A percentile compares a stretch with the other conserved stretches of the same genome.
Conservation (phyloP, 2,888 invertebrate genomes). For the Euplexia lucipara region DNA sequence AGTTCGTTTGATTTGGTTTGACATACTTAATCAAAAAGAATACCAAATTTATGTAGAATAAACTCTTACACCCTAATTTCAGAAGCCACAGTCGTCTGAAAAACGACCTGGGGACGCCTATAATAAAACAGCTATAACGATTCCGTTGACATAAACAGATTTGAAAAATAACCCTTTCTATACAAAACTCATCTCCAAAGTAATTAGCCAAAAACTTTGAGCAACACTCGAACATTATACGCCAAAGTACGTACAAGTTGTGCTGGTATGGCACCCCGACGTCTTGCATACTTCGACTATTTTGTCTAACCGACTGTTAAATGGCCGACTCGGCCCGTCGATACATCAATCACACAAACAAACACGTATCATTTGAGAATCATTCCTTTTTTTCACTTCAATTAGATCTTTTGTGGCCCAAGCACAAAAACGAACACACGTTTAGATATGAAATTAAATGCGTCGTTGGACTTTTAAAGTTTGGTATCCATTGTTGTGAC, state of each 20-base stretch:
- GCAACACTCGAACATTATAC: conserved; percentile 67
- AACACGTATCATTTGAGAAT: conserved; percentile 82
- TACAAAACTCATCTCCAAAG: conserved; percentile 3
- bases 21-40: too few relatives aligned
- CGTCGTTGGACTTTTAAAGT: conserved; percentile 81
- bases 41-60: too few relatives aligned
- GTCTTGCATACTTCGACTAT: conserved; percentile 83
- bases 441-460: conserved; percentile 85
- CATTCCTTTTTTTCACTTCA: conserved; percentile 86
- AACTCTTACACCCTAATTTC: too few relatives aligned
- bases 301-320: conserved; percentile 90
- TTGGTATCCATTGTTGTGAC: conserved; percentile 64
- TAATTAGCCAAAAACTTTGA: conserved; percentile 73
- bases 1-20: too few relatives aligned
- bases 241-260: conserved; percentile 75
- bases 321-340: conserved; percentile 87
- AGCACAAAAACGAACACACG: conserved; percentile 80
- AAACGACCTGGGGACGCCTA: too few relatives aligned
- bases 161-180: neutral
- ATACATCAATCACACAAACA: conserved; percentile 89
- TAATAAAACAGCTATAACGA: too few relatives aligned
- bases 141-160: neutral
- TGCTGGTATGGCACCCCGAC: conserved; percentile 82
- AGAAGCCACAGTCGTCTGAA: too few relatives aligned
- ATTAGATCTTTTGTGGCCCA: conserved; percentile 88